These are phyloP conservation scores for Epizoanthus rinbou DNA, from an alignment of 92 coral and sea anemone species.

Conservation along the genomic window DNA sequence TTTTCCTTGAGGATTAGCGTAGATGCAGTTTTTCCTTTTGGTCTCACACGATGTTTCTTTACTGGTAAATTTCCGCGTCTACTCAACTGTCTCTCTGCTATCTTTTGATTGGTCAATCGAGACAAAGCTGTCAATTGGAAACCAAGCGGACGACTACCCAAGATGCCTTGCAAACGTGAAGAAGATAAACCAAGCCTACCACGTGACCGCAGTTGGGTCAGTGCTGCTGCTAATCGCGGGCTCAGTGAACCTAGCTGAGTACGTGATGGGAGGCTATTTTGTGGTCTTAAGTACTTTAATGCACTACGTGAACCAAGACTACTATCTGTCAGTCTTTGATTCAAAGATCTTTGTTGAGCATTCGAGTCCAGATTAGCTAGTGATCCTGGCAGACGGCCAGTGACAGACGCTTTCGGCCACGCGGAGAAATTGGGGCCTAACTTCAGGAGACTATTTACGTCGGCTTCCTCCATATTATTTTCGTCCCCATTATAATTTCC, in stretches of 20 bases:
- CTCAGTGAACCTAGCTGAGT: neutral
- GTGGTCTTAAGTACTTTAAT: neutral
- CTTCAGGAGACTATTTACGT: constrained; percentile 19
- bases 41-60: neutral
- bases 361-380: constrained; percentile 14
- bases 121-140: neutral
- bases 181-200: neutral
- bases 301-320: neutral
- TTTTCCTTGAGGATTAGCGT: neutral
- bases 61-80: constrained; percentile 23
- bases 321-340: neutral
- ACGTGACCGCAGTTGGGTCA: constrained; percentile 24
- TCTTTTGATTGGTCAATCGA: constrained; percentile 5
- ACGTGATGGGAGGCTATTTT: constrained; percentile 8
- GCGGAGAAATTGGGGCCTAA: constrained; percentile 35
- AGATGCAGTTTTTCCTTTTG: neutral
- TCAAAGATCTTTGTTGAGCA: constrained; percentile 41
- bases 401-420: constrained; percentile 26
- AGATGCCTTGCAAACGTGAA: constrained; percentile 2
- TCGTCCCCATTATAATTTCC: constrained; percentile 1
- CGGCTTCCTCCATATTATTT: constrained; percentile 7
- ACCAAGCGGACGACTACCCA: constrained; percentile 24
- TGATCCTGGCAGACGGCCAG: neutral
- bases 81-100: neutral
- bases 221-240: constrained; percentile 13